Evolutionary conservation across 2,113 vertebrate species (phyloP), one percentile per base, ranked within the genome.

Genomic region (Syngnathus typhle): DNA sequence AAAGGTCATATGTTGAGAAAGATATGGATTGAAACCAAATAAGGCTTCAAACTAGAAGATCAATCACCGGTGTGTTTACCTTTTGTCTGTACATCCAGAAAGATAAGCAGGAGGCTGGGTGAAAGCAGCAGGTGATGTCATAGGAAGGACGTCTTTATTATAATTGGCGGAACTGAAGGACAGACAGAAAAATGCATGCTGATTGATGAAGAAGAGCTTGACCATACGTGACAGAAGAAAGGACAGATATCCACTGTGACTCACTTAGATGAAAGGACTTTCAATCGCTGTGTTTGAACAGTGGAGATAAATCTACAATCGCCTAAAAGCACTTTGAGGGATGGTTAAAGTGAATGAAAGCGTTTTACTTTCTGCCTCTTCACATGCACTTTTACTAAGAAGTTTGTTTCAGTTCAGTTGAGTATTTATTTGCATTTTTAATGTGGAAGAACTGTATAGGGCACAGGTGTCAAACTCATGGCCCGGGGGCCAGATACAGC

Each of bases 91-190:
- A 13, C 71, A 68, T 3, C 55, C 62, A 1, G 27, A 1, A 38
- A 68, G 32, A 43, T 82, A 78, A 18, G 76, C 72, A 3, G 77
- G 80, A 65, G 72, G 81, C 15, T 44, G 43, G 1, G 11, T 23
- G 3, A 87, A 82, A 54, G 61, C 70, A 70, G 73, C 64, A 4
- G 87, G 78, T 0, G 69, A 64, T 5, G 47, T 5, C 27, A 72
- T 65, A 1, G 84, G 85, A 67, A 87, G 82, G 18, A 78, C 64
- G 8, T 86, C 85, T 23, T 68, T 47, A 66, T 49, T 76, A 73
- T 78, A 85, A 67, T 79, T 74, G 0, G 77, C 51, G 21, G 68
- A 81, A 68, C 88, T 90, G 16, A 4, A 65, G 60, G 61, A 51
- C 52, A 76, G 61, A 81, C 66, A 85, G 51, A 70, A 15, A 63